Evolutionary conservation across 2,797 vertebrate species (phyloP).

Genomic region (Gallinago stenura): DNA sequence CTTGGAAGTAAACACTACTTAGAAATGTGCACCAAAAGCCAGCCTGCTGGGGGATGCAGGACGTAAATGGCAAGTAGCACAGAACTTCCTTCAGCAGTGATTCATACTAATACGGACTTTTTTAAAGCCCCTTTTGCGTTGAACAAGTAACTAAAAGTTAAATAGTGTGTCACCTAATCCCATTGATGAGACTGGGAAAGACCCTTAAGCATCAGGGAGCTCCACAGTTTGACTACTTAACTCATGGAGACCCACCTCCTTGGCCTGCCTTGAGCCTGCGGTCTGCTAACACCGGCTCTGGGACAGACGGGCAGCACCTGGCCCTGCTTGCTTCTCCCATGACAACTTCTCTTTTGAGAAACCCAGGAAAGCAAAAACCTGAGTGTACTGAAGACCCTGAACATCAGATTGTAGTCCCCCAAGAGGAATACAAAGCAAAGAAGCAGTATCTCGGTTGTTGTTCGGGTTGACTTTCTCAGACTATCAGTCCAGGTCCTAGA

Average conservation of each 20-base stretch:
- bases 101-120: too few relatives aligned
- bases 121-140: background rate
- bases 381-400: background rate
- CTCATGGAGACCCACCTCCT: background rate
- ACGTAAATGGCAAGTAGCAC: rapidly evolving
- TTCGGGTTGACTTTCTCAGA: background rate
- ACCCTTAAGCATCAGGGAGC: background rate
- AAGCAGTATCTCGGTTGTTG: background rate
- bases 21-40: background rate
- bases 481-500: background rate
- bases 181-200: background rate
- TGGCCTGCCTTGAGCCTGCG: background rate
- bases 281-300: rapidly evolving
- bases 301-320: background rate
- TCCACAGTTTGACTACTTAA: background rate
- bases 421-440: background rate
- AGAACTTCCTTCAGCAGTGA: background rate
- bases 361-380: background rate
- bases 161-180: background rate
- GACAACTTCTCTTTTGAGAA: background rate
- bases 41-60: background rate
- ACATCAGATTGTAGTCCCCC: background rate
- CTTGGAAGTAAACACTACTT: background rate
- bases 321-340: too few relatives aligned
- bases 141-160: background rate